Base-by-base conservation (phyloP, 2,797 vertebrate genomes). In the Alcedo atthis region DNA sequence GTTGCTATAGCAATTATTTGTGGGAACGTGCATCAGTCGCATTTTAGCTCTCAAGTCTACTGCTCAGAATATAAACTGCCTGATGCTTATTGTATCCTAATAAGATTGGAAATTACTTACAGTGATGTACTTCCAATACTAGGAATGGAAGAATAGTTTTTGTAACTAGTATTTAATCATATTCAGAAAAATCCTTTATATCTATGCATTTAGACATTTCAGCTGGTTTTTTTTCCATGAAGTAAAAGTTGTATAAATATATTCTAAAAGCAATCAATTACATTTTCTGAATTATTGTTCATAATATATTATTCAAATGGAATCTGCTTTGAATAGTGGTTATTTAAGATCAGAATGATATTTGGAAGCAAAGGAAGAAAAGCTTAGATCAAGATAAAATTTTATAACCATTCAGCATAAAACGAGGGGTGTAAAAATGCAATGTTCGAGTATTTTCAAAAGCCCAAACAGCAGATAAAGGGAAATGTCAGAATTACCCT, bases 1-100 rank as follows among this genome's bases (percentile, higher is more conserved):
- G 97, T 97, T 97, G 96, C 97, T 93, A 97, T 97, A 96, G 97
- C 87, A 97, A 97, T 97, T 93, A 95, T 94, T 96, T 95, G 85
- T 81, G 95, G 86, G 87, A 96, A 95, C 4, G 77, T 94, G 87
- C 88, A 86, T 87, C 70, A 73, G 89, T 76, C 28, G 26, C 84
- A 71, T 92, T 92, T 95, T 90, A 90, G 87, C 90, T 93, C 85
- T 94, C 57, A 67, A 92, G 87, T 59, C 92, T 75, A 91, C 90
- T 89, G 46, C 73, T n/a, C 26, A 94, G 92, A 76, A 89, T 89
- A 94, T 49, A 94, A 93, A 96, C 84, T 92, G 79, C 82, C 89
- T 91, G 80, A 83, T 87, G 85, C 83, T 96, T 86, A 87, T 12
- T 87, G 77, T 86, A 30, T 51, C 49, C 68, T 80, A 81, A 86